Evolutionary conservation across 2,888 invertebrate genomes (phyloP).

Genomic region (Reticulitermes lucifugus): DNA sequence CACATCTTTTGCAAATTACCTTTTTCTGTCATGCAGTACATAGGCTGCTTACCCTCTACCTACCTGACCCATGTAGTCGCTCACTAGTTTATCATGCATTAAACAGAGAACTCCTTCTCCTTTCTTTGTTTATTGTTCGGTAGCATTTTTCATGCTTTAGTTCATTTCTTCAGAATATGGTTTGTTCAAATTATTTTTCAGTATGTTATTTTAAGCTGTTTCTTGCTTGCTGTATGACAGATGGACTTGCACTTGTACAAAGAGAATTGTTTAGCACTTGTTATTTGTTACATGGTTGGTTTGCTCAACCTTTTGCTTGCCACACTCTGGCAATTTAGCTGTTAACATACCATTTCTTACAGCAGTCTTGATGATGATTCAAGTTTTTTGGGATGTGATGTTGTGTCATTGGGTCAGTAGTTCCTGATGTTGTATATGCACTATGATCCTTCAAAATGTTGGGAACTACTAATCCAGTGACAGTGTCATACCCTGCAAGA

Average conservation of each 20-base stretch:
- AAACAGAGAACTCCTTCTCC: not conserved
- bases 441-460: too few species aligned
- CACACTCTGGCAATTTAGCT: not conserved
- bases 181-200: not conserved
- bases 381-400: too few species aligned
- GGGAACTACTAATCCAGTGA: too few species aligned
- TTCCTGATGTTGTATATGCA: too few species aligned
- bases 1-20: not conserved
- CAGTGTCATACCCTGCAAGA: too few species aligned
- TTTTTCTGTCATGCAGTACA: not conserved
- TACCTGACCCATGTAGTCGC: not conserved
- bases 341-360: not conserved
- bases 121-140: not conserved
- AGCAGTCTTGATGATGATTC: too few species aligned
- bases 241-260: not conserved
- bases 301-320: not conserved
- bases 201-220: not conserved
- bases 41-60: not conserved
- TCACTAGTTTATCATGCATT: not conserved
- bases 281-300: not conserved
- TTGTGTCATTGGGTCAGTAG: too few species aligned
- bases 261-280: not conserved
- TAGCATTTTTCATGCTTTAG: not conserved
- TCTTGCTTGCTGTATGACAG: slow-evolving; percentile 10
- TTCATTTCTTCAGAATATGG: not conserved